Evolutionary conservation across 2,797 vertebrate genomes (phyloP).

Genomic region (Ara ararauna): DNA sequence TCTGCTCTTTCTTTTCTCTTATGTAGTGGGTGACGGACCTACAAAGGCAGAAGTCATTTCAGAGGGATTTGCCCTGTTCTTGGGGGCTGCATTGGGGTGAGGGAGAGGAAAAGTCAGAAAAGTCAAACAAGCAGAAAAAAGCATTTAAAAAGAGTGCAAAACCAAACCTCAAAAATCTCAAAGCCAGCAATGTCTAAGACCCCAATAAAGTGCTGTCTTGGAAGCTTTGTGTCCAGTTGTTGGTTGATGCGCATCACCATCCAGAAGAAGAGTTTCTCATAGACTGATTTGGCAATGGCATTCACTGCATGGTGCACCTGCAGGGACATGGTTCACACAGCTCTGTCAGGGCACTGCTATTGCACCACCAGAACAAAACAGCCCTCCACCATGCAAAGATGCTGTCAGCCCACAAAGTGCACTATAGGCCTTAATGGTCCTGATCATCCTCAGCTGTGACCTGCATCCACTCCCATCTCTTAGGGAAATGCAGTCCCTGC

Average conservation of each 20-base stretch:
- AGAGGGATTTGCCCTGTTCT: not conserved
- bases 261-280: conserved; percentile 89
- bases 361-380: not conserved
- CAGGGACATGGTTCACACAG: not conserved
- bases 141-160: not conserved
- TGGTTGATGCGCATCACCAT: conserved; percentile 87
- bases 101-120: not conserved
- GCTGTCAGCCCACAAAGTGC: not conserved
- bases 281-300: conserved; percentile 85
- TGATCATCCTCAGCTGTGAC: not conserved
- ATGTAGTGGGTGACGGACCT: not conserved
- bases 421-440: not conserved
- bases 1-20: not conserved
- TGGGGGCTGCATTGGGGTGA: not conserved
- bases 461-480: not conserved
- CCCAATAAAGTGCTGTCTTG: conserved; percentile 84
- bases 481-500: not conserved
- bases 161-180: conserved; percentile 86
- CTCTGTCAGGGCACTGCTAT: not conserved
- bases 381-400: not conserved
- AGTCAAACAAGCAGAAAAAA: not conserved
- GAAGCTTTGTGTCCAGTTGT: conserved; percentile 86
- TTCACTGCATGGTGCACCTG: conserved; percentile 86
- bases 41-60: not conserved
- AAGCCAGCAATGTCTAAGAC: conserved; percentile 89